phyloP scores from a whole-genome alignment of 2,113 vertebrate species.

The Microcebus jonahi region DNA sequence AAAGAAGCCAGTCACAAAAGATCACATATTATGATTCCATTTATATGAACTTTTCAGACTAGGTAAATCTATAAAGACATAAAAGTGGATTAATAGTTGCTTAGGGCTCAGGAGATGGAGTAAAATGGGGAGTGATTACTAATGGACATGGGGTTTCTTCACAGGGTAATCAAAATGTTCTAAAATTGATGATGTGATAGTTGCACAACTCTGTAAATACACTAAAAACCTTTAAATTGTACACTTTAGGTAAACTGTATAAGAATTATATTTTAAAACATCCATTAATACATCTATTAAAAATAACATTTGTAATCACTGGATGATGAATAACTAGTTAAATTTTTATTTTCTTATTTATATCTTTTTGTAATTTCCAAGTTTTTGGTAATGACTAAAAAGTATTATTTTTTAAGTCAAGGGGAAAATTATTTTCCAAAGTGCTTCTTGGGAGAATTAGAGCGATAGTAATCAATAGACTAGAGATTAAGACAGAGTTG shows the following conservation, averaged over 20 bases:
- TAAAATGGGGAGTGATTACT: slow-evolving; percentile 12
- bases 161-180: slow-evolving; percentile 8
- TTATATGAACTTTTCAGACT: neutral
- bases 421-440: slow-evolving; percentile 39
- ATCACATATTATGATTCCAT: neutral
- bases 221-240: neutral
- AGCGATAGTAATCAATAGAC: neutral
- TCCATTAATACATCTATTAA: slow-evolving; percentile 5
- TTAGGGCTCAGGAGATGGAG: neutral
- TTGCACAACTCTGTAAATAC: neutral
- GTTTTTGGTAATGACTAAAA: neutral
- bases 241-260: neutral
- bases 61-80: neutral
- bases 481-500: neutral
- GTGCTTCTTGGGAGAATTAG: neutral
- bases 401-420: slow-evolving; percentile 14
- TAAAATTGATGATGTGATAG: slow-evolving; percentile 11
- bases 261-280: slow-evolving; percentile 31
- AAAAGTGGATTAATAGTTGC: neutral
- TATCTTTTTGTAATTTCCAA: slow-evolving; percentile 8
- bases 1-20: neutral
- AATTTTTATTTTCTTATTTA: slow-evolving; percentile 19
- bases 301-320: neutral
- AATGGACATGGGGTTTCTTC: neutral
- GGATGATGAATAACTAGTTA: neutral